Evolutionary conservation across 23 tunicate species (phyloP), one percentile per base, ranked within the genome.

Genomic region (Aplidium turbinatum): DNA sequence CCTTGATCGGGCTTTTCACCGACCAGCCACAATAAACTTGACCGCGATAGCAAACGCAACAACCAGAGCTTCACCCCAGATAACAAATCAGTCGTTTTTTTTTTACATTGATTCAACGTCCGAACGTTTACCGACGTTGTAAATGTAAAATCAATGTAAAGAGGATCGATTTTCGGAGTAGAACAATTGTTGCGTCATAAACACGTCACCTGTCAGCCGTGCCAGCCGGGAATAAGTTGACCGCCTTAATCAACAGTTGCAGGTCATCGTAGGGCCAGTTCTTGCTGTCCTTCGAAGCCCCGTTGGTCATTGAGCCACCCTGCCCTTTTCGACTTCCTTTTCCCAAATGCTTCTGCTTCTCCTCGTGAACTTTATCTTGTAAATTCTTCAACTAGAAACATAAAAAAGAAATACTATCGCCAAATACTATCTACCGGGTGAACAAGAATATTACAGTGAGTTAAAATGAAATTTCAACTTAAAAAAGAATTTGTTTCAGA

Each of bases 151-250:
- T n/a, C n/a, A n/a, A n/a, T n/a, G n/a, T n/a, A n/a, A n/a, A n/a
- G n/a, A n/a, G n/a, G n/a, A n/a, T n/a, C n/a, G n/a, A n/a, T n/a
- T n/a, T n/a, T n/a, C n/a, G n/a, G n/a, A n/a, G n/a, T n/a, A n/a
- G n/a, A n/a, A n/a, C n/a, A n/a, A n/a, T n/a, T n/a, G n/a, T n/a
- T n/a, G n/a, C n/a, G n/a, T n/a, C n/a, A 42, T 42, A 42, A 42
- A 42, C 16, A 9, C n/a, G 7, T 48, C 38, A 85, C 86, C 95
- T 67, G 35, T 87, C 72, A 23, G 53, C 68, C 0, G 99, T 87
- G 38, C 99, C 99, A 36, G 99, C 95, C 27, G 99, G 95, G 57
- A 87, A 86, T 2, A 86, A 47, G 36, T 86, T 87, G 68, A 87
- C 88, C 0, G 90, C 90, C 54, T 93, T 93, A 35, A 86, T 77